phyloP scores from a whole-genome alignment of 1,140 invertebrate genomes.

The Leptopilina boulardi region DNA sequence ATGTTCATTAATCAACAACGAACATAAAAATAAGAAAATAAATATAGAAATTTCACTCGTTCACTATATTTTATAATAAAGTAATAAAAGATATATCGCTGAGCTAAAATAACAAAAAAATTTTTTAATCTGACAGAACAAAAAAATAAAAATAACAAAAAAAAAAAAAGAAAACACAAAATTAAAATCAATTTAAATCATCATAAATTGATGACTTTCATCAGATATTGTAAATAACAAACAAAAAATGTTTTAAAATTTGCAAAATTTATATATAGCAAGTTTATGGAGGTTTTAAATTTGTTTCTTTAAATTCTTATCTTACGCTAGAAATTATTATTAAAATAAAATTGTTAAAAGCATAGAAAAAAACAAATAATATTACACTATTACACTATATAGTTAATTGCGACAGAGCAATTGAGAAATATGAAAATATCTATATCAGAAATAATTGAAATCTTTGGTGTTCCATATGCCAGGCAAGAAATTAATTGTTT shows the following conservation, averaged over 20 bases:
- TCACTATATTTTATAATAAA: slow-evolving; percentile 1
- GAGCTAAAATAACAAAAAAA: background rate
- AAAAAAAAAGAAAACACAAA: background rate
- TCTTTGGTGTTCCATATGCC: background rate
- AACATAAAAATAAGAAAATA: slow-evolving; percentile 1
- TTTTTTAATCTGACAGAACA: background rate
- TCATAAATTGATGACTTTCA: too few species aligned
- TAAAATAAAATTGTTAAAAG: background rate
- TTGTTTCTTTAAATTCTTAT: background rate
- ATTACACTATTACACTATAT: background rate
- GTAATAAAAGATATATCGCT: background rate
- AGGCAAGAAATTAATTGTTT: background rate
- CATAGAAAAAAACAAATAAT: background rate
- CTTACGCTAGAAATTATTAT: background rate
- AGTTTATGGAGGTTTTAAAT: background rate
- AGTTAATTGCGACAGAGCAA: background rate
- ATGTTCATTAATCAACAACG: slow-evolving; percentile 6
- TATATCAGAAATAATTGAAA: background rate
- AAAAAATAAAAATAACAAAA: background rate
- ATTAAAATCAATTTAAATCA: background rate
- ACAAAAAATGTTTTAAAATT: background rate
- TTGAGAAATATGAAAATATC: slow-evolving; percentile 1
- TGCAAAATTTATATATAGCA: background rate
- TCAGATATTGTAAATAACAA: too few species aligned
- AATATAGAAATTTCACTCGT: background rate